These are phyloP conservation scores for Ctenochaetus hawaiiensis DNA, from an alignment of 2,797 vertebrate genomes.

Conservation along the genomic window DNA sequence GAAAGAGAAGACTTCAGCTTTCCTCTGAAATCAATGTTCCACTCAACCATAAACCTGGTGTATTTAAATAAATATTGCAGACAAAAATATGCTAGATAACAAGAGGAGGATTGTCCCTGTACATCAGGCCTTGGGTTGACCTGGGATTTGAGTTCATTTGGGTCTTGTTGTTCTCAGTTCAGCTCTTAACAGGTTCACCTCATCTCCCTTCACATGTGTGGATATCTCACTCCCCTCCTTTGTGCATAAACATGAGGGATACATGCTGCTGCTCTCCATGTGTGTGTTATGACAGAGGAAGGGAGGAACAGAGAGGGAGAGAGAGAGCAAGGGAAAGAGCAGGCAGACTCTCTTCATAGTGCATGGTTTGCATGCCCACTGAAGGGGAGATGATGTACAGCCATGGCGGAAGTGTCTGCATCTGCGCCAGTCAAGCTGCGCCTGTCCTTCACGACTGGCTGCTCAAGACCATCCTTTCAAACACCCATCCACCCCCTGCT, in stretches of 20 bases:
- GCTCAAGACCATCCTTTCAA: conserved; percentile 86
- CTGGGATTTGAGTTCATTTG: not conserved
- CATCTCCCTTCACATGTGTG: conserved; percentile 19
- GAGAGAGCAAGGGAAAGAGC: conserved; percentile 57
- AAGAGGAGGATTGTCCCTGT: not conserved
- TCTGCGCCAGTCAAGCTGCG: conserved; percentile 88
- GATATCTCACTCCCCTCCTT: conserved; percentile 27
- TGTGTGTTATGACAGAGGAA: conserved; percentile 83
- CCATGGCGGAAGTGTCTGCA: conserved; percentile 87
- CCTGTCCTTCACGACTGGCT: conserved; percentile 94
- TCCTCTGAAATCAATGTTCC: not conserved
- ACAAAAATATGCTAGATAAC: not conserved
- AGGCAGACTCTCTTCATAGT: conserved; percentile 59
- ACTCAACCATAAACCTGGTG: not conserved
- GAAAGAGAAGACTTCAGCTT: not conserved
- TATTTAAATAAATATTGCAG: conserved; percentile 16
- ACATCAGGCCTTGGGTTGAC: conserved; percentile 8
- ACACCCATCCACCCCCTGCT: conserved; percentile 66
- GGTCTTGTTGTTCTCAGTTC: conserved; percentile 18
- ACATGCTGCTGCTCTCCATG: conserved; percentile 78
- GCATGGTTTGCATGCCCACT: conserved; percentile 86
- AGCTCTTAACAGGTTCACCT: conserved; percentile 37
- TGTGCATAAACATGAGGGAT: conserved; percentile 75
- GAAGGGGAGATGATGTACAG: conserved; percentile 96
- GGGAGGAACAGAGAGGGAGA: conserved; percentile 74